Base-by-base conservation (phyloP, 2,888 invertebrate genomes). In the Venustoraphidia nigricollis region DNA sequence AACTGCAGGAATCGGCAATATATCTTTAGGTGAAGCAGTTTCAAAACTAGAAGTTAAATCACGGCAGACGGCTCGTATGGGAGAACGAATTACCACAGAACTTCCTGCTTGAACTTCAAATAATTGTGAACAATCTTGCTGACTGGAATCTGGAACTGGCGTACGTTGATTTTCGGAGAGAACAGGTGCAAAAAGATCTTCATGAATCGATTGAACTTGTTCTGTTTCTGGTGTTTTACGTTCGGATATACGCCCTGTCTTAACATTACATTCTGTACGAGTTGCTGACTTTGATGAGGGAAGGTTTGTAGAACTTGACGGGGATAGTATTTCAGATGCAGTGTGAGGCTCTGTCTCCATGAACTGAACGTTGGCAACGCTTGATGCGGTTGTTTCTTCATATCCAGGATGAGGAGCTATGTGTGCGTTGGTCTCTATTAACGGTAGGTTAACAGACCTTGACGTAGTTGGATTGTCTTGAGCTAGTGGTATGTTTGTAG, bases 1-100 rank as follows among this genome's bases (percentile, higher is more conserved):
- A 11, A 43, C 43, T 43, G 43, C 9, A 27, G 55, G 55, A 14
- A 57, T 52, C 17, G 50, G 36, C 45, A 55, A 47, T 50, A 55
- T 51, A 43, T 56, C 53, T 36, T 41, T 35, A 35, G 57, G 53
- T 35, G 53, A 53, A 40, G 52, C 52, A 40, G 50, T 48, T 41
- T 39, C 34, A 34, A 43, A 43, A 34, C 27, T 27, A 43, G 43
- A 27, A 34, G 43, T 43, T 10, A 43, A 10, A 34, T 43, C 43
- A 14, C 43, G 43, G 11, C 14, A 43, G 10, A 43, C 43, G 17
- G 17, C 34, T 11, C 43, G 43, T n/a, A 43, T 14, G 27, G 17
- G 43, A 43, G 8, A 43, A n/a, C 14, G 14, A 42, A 9, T 9
- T 10, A 3, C 9, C 10, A 43, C 10, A 43, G 43, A 43, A 27